Percentiles rank a stretch among this genome's conserved stretches.
These are phyloP conservation scores for Pristionchus arcanus DNA, from an alignment of 2,888 invertebrate genomes.

Conservation along the genomic window DNA sequence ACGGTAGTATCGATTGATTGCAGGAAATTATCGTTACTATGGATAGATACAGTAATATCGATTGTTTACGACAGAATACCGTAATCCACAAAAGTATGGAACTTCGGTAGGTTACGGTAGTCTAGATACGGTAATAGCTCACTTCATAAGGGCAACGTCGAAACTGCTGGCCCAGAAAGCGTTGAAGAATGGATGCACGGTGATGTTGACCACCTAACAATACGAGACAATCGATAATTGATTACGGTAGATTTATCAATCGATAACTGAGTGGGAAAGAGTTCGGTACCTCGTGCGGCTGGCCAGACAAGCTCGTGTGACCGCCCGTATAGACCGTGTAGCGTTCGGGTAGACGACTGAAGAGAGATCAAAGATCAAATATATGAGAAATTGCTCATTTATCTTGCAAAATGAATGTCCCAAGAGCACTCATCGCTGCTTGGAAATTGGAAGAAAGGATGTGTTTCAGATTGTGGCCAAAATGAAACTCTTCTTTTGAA, in stretches of 20 bases:
- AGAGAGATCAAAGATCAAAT: conserved; percentile 48
- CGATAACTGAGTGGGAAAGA: neutral
- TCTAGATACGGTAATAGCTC: neutral
- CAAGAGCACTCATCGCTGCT: too few species aligned
- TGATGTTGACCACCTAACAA: conserved; percentile 59
- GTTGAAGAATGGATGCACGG: conserved; percentile 66
- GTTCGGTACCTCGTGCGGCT: conserved; percentile 59
- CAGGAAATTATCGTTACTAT: too few species aligned
- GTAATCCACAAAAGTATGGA: too few species aligned
- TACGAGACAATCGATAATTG: neutral
- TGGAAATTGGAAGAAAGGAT: too few species aligned
- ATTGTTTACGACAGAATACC: too few species aligned
- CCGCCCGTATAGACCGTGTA: conserved; percentile 71
- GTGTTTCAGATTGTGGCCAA: too few species aligned
- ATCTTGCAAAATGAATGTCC: too few species aligned
- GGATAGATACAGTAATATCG: too few species aligned
- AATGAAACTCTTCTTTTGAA: too few species aligned
- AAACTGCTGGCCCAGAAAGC: conserved; percentile 63
- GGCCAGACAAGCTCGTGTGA: conserved; percentile 63
- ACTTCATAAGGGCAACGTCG: conserved; percentile 68
- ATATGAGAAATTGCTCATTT: neutral
- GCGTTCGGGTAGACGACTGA: conserved; percentile 64
- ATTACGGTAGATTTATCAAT: neutral
- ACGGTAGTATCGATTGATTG: neutral
- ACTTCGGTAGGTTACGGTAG: neutral